Conservation (phyloP, 2,888 invertebrate genomes). For the Phorcus lineatus region DNA sequence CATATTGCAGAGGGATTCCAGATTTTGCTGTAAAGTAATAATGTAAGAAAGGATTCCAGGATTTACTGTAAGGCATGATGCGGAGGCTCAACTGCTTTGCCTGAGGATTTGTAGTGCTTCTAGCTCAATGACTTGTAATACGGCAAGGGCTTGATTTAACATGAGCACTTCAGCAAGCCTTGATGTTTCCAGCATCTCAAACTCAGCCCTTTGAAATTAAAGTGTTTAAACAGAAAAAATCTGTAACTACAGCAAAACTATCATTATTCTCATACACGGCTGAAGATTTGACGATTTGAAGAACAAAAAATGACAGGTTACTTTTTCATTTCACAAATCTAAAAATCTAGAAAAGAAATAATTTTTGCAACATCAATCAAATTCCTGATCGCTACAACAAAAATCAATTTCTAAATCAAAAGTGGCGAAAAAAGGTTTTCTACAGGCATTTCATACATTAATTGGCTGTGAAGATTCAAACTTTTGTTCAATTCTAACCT, state of each 20-base stretch:
- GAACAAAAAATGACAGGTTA: too few species aligned
- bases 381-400: too few species aligned
- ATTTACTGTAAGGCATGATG: too few species aligned
- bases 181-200: neutral
- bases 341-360: too few species aligned
- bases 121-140: neutral
- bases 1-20: too few species aligned
- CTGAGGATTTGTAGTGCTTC: neutral
- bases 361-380: too few species aligned
- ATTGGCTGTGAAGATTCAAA: neutral
- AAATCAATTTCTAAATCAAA: too few species aligned
- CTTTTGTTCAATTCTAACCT: neutral
- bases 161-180: neutral
- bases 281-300: too few species aligned
- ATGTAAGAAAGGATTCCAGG: too few species aligned
- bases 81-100: neutral
- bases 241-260: neutral
- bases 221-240: neutral
- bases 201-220: neutral
- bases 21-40: too few species aligned
- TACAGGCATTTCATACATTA: neutral
- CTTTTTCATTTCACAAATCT: too few species aligned
- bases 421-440: neutral
- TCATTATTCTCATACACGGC: too few species aligned
- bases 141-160: slow-evolving; percentile 5